Base-by-base conservation (phyloP, 2,888 invertebrate species). In the Diarsia rubi region DNA sequence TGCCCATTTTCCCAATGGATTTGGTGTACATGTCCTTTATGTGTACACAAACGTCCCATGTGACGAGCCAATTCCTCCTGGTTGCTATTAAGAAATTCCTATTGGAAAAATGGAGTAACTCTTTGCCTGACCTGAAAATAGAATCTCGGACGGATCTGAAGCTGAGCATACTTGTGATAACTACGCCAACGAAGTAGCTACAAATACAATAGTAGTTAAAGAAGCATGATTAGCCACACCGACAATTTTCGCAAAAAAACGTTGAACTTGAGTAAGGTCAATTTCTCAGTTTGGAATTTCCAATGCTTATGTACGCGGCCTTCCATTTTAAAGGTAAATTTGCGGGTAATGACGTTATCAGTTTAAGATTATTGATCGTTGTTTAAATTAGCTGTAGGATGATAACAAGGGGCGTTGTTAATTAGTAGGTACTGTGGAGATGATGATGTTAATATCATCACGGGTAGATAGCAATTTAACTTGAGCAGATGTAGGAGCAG, bases 251-350 rank as follows among this genome's bases (percentile, higher is more conserved):
- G 21, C 45, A 74, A 67, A 83, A n/a, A 76, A 81, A 67, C 42
- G 2, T 11, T 59, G 16, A 37, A n/a, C 65, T 69, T 79, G 16
- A 31, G 16, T 52, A 54, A 54, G 67, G 72, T 52, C 63, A 76
- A 73, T 67, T 67, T 69, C 49, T 12, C 27, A 49, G n/a, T 42
- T 70, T 19, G 81, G 65, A 45, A 77, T 86, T 75, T 60, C 77
- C 77, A 62, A 54, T 52, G 57, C 27, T 37, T 67, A 21, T 4
- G 9, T 52, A 14, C 31, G 14, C 65, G n/a, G 60, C 72, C 70
- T 84, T 76, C 73, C 45, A 45, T 54, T 57, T 75, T 37, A n/a
- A 65, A 60, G 59, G 60, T 44, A 59, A 66, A 67, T 73, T 45
- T 66, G 45, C 63, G 11, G n/a, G 45, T 78, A 31, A 21, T 67